These are phyloP conservation scores for Gallinago jamesoni DNA, from an alignment of 2,113 vertebrate genomes.

Conservation along the genomic window DNA sequence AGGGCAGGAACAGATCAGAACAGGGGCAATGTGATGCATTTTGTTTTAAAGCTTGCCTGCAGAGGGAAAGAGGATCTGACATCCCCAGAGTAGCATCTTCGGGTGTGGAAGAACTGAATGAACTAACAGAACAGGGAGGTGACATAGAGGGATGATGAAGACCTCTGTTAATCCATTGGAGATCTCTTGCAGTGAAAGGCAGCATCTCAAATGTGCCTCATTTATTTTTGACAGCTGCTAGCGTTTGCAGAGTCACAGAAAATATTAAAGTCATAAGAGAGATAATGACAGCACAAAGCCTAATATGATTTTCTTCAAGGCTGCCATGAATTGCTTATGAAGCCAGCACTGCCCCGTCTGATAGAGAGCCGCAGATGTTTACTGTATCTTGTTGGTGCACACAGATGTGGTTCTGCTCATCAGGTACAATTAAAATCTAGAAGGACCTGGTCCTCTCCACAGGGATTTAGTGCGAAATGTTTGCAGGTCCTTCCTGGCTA, in stretches of 20 bases:
- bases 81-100: background rate
- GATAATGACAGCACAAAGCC: background rate
- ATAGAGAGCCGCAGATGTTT: background rate
- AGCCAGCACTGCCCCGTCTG: background rate
- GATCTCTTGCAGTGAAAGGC: background rate
- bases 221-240: background rate
- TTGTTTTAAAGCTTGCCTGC: background rate
- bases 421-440: background rate
- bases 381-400: background rate
- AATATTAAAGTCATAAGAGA: background rate
- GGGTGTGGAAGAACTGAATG: background rate
- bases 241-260: background rate
- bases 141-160: fast-evolving
- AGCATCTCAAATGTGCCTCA: background rate
- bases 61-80: background rate
- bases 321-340: background rate
- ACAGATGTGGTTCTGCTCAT: background rate
- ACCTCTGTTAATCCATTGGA: background rate
- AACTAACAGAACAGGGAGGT: background rate
- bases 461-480: background rate
- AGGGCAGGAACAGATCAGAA: background rate
- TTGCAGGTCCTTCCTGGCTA: background rate
- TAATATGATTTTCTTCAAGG: background rate
- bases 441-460: background rate
- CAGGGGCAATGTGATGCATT: background rate